Conservation (phyloP, 1,140 invertebrate species). For the Diorhabda carinulata region DNA sequence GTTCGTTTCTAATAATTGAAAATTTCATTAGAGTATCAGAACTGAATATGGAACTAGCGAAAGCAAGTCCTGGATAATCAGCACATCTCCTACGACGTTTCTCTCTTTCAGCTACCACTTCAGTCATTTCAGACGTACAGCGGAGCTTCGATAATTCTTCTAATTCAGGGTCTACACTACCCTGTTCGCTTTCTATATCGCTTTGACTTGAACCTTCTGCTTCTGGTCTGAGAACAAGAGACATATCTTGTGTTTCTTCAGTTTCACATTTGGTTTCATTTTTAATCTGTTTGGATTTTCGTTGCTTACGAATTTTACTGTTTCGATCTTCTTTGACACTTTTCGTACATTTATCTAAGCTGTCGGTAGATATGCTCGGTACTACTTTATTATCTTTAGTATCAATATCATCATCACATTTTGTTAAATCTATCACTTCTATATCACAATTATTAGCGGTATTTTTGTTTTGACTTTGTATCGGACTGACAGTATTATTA, state of each 20-base stretch:
- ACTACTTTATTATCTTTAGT: conserved; percentile 23
- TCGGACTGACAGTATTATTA: conserved; percentile 14
- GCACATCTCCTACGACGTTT: conserved; percentile 72
- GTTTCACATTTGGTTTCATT: conserved; percentile 8
- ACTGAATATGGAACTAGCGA: conserved; percentile 81
- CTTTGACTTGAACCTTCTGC: conserved; percentile 51
- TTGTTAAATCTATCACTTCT: conserved; percentile 47
- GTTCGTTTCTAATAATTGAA: conserved; percentile 92
- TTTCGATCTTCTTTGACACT: conserved; percentile 35
- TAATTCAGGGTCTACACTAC: conserved; percentile 68
- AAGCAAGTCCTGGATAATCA: conserved; percentile 88
- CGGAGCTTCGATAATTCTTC: conserved; percentile 75
- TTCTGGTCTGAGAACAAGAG: conserved; percentile 53
- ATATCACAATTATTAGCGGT: conserved; percentile 36
- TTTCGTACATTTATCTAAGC: conserved; percentile 22
- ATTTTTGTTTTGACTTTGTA: conserved; percentile 1
- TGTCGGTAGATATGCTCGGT: conserved; percentile 7
- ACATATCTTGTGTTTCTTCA: conserved; percentile 43
- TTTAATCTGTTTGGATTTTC: conserved; percentile 25
- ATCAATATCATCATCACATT: conserved; percentile 42
- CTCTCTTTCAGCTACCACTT: conserved; percentile 80
- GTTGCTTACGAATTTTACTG: conserved; percentile 31
- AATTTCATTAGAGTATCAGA: conserved; percentile 98
- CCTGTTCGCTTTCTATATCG: conserved; percentile 49
- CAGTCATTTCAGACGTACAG: conserved; percentile 82